Conservation (phyloP, 2,113 vertebrate genomes). For the Bubo scandiacus region DNA sequence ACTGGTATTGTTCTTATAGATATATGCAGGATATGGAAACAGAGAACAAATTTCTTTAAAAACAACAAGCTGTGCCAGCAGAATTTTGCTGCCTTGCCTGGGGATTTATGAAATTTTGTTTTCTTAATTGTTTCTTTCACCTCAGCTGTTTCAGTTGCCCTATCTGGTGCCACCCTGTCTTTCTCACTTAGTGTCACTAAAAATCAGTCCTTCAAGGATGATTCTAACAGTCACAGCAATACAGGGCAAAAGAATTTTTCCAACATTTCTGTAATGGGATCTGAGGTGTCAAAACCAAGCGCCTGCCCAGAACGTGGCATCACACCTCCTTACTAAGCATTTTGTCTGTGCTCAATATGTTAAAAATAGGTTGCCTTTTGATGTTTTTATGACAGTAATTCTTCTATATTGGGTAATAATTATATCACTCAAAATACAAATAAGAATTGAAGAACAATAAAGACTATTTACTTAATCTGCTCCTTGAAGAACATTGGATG, state of each 20-base stretch:
- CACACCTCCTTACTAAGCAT: background rate
- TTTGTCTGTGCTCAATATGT: background rate
- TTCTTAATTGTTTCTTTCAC: conserved; percentile 16
- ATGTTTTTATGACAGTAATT: background rate
- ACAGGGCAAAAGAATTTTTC: background rate
- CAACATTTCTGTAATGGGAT: background rate
- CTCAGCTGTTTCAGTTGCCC: background rate
- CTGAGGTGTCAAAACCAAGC: background rate
- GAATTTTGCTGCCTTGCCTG: background rate
- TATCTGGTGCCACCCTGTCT: background rate
- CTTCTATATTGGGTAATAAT: background rate
- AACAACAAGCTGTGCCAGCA: background rate
- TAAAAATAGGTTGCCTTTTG: background rate
- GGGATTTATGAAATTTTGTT: background rate
- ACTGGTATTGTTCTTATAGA: background rate
- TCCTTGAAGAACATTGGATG: background rate
- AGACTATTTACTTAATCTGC: background rate
- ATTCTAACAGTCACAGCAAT: background rate
- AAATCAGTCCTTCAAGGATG: background rate
- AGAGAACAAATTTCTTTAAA: background rate
- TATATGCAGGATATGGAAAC: background rate
- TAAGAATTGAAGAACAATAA: background rate
- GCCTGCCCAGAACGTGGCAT: background rate
- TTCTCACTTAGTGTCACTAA: background rate
- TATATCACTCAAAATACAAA: background rate